Conservation (phyloP, 2,888 invertebrate genomes). For the Zele albiditarsus region DNA sequence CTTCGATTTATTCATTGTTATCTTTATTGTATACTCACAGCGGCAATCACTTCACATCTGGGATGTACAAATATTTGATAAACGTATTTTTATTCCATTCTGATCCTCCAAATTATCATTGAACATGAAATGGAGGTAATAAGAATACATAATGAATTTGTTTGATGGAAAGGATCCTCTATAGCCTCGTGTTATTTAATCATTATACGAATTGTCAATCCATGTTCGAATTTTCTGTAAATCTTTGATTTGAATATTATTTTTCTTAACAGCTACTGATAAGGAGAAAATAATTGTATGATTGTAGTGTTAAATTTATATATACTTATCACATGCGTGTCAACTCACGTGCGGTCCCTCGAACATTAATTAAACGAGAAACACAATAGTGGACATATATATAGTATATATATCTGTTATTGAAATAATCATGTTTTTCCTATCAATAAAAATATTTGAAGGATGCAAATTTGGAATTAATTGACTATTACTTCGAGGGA, state of each 20-base stretch:
- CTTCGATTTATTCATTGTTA: not conserved
- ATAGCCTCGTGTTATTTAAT: not conserved
- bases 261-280: not conserved
- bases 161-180: not conserved
- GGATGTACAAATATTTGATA: not conserved
- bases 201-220: not conserved
- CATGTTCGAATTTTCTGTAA: not conserved
- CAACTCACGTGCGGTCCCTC: conserved; percentile 60
- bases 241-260: not conserved
- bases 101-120: not conserved
- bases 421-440: conserved; percentile 3
- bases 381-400: conserved; percentile 21
- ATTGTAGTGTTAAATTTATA: conserved; percentile 69
- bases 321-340: conserved; percentile 63
- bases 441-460: conserved; percentile 40
- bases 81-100: not conserved
- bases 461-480: conserved; percentile 40
- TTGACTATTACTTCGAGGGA: conserved; percentile 53
- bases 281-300: conserved; percentile 58
- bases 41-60: not conserved
- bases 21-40: no score
- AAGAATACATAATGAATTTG: not conserved
- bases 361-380: conserved; percentile 46
- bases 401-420: not conserved
- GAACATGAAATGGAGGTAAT: not conserved